phyloP scores from a whole-genome alignment of 2,113 vertebrate species.

The Rhinopomastus cyanomelas region DNA sequence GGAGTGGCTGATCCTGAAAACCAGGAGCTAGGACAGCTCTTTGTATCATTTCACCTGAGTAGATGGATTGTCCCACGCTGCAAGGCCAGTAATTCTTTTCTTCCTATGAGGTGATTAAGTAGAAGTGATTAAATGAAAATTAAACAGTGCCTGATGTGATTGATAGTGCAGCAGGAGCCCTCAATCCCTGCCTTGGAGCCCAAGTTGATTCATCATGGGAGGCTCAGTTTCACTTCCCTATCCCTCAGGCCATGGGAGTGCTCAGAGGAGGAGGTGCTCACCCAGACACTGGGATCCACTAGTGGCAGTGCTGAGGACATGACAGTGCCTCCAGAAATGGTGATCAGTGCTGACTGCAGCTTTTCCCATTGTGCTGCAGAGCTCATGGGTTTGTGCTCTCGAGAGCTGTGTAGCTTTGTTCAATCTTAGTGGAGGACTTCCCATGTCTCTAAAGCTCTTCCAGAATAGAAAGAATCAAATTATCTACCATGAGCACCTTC shows the following conservation, averaged over 20 bases:
- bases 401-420: not conserved
- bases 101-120: conserved; percentile 20
- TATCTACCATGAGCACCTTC: not conserved
- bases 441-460: not conserved
- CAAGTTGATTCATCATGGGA: not conserved
- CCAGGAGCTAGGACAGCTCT: too few relatives aligned
- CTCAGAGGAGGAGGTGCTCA: not conserved
- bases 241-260: not conserved
- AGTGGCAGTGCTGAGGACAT: not conserved
- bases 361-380: not conserved
- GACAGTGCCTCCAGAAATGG: not conserved
- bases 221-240: not conserved
- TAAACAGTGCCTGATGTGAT: not conserved
- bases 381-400: not conserved
- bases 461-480: not conserved
- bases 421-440: not conserved
- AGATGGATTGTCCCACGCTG: accelerated
- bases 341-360: not conserved
- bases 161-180: not conserved
- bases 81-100: not conserved
- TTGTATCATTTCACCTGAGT: not conserved
- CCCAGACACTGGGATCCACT: not conserved
- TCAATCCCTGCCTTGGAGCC: accelerated
- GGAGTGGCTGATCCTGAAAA: not conserved
- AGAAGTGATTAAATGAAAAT: conserved; percentile 29